Conservation (phyloP, 1,140 invertebrate species). For the Rhynchophorus ferrugineus region DNA sequence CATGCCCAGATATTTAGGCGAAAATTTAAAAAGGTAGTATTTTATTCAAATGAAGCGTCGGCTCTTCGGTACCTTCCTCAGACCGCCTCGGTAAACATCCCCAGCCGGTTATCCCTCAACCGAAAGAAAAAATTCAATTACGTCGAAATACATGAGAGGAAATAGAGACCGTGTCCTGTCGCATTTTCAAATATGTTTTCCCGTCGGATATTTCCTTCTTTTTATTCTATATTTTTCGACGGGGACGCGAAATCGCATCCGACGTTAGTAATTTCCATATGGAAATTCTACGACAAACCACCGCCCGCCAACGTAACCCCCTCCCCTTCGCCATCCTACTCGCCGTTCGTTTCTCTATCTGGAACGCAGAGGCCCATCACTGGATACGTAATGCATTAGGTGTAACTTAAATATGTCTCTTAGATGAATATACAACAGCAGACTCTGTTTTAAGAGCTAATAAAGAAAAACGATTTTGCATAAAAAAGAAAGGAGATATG, state of each 20-base stretch:
- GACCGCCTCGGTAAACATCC: too few species aligned
- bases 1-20: too few species aligned
- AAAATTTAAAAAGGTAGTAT: too few species aligned
- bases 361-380: neutral
- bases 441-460: too few species aligned
- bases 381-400: too few species aligned
- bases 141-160: neutral
- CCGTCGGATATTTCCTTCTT: neutral
- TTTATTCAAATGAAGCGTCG: too few species aligned
- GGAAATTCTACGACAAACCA: neutral
- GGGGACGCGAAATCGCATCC: neutral
- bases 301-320: neutral
- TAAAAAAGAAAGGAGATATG: too few species aligned
- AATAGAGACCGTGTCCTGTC: neutral
- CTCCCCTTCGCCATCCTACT: neutral
- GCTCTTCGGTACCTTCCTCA: too few species aligned
- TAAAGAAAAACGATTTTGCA: too few species aligned
- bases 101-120: too few species aligned
- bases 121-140: slow-evolving; percentile 2
- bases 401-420: too few species aligned
- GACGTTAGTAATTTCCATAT: slow-evolving; percentile 5
- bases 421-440: too few species aligned
- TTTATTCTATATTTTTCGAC: slow-evolving; percentile 4
- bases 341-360: neutral
- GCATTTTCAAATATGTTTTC: slow-evolving; percentile 1